Evolutionary conservation across 2,113 vertebrate genomes (phyloP), one percentile per base, ranked within the genome.

Genomic region (Brachyistius frenatus): DNA sequence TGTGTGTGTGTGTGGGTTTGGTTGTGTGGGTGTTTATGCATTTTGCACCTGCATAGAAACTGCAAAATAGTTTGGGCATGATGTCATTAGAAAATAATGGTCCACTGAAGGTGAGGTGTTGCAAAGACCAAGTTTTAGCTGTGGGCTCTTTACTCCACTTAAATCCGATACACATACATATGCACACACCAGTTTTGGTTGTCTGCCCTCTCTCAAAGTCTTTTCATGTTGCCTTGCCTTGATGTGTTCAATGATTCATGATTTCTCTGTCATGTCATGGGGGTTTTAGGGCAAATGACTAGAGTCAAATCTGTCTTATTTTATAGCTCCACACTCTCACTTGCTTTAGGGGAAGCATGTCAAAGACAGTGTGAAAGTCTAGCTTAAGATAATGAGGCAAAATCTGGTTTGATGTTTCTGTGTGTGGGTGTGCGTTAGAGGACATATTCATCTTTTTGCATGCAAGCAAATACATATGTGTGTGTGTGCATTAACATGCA

Each of bases 371-470:
- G 2, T 67, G 52, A 76, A 76, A 53, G 47, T 73, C 37, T 10
- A 9, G 41, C 30, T 76, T 39, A 56, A 66, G 41, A 73, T 83
- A 84, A 84, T 83, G 44, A 76, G 57, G 50, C 49, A 49, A 53
- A 67, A 77, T 55, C 41, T 49, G 47, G 10, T 84, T 81, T 83
- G 68, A 81, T 64, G 50, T 85, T 65, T 37, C 52, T 41, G 39
- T 56, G 58, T 32, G 65, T 82, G 79, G 35, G 67, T 4, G 57
- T 64, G 33, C 5, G 6, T 53, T 39, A 60, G 53, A 50, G 8
- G 69, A 33, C 49, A 36, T 35, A 65, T 63, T 73, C 8, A 7
- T 73, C 4, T 47, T 75, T 78, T 74, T 47, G 14, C 30, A 32
- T n/a, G 32, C 36, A 4, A 60, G 46, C 7, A 39, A 66, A 37